Conservation (phyloP, 2,113 vertebrate genomes). For the Phasianus colchicus region DNA sequence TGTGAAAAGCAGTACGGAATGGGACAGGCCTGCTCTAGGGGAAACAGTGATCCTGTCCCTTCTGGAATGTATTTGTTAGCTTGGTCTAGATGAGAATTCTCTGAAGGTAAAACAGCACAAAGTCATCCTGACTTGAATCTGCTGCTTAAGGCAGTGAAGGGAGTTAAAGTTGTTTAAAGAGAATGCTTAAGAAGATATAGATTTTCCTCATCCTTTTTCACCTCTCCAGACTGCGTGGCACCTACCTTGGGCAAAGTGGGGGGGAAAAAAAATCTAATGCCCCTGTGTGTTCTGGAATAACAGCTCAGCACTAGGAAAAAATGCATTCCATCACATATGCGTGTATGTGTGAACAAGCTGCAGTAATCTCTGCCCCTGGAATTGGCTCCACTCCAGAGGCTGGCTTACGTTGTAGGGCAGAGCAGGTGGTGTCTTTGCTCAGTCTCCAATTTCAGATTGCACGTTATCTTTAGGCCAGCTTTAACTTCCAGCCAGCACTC, state of each 20-base stretch:
- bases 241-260: not conserved
- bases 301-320: not conserved
- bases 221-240: not conserved
- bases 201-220: not conserved
- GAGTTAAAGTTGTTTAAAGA: not conserved
- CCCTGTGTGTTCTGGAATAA: not conserved
- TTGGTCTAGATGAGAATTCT: not conserved
- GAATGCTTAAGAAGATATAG: not conserved
- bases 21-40: not conserved
- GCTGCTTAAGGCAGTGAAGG: not conserved
- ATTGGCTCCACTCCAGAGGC: conserved; percentile 29
- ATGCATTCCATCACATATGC: not conserved
- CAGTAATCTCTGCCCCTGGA: not conserved
- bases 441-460: not conserved
- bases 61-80: not conserved
- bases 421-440: conserved; percentile 55
- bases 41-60: not conserved
- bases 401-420: not conserved
- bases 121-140: not conserved
- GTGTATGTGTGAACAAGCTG: conserved; percentile 24
- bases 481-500: not conserved
- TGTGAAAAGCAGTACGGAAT: not conserved
- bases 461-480: conserved; percentile 29
- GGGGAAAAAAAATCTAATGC: not conserved
- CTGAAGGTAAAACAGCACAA: not conserved